A percentile compares a stretch with the other conserved stretches of the same genome.
These are phyloP conservation scores for Abrostola tripartita DNA, from an alignment of 2,888 invertebrate species.

Conservation along the genomic window DNA sequence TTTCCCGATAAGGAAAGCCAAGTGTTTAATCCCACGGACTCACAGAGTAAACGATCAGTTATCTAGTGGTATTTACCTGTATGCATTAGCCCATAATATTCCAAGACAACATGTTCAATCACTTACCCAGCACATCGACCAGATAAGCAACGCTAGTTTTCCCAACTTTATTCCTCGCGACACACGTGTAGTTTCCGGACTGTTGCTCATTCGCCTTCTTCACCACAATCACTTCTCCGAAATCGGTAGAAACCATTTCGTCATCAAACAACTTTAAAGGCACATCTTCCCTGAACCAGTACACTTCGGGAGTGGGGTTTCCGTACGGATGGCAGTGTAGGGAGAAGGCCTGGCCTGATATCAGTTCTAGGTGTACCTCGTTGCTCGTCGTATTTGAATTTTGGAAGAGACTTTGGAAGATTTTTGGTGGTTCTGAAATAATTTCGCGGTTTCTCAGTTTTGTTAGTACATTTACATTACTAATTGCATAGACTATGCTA, in stretches of 20 bases:
- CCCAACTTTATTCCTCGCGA: slow-evolving; percentile 88
- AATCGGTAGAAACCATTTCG: slow-evolving; percentile 74
- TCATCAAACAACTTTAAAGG: slow-evolving; percentile 84
- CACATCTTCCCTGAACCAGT: slow-evolving; percentile 88
- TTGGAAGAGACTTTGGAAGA: slow-evolving; percentile 73
- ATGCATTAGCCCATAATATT: neutral
- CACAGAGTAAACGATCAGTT: too few relatives aligned
- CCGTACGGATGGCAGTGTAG: slow-evolving; percentile 89
- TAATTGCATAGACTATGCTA: neutral
- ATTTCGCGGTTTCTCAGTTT: neutral
- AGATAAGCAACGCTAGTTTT: slow-evolving; percentile 77
- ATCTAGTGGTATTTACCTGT: too few relatives aligned
- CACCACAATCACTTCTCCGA: slow-evolving; percentile 75
- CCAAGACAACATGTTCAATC: slow-evolving; percentile 7
- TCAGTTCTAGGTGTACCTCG: slow-evolving; percentile 69
- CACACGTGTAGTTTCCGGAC: slow-evolving; percentile 88
- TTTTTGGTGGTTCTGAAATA: slow-evolving; percentile 80
- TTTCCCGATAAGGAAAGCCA: too few relatives aligned
- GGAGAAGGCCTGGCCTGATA: slow-evolving; percentile 80
- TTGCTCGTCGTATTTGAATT: slow-evolving; percentile 58
- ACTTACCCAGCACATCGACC: slow-evolving; percentile 83
- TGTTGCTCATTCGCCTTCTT: slow-evolving; percentile 70
- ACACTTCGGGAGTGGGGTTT: slow-evolving; percentile 88
- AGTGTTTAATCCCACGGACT: too few relatives aligned
- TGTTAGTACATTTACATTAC: too few relatives aligned